Percentiles rank a stretch among this genome's conserved stretches.
phyloP scores from a whole-genome alignment of 2,888 invertebrate genomes.

The Sarcophaga subvicina region DNA sequence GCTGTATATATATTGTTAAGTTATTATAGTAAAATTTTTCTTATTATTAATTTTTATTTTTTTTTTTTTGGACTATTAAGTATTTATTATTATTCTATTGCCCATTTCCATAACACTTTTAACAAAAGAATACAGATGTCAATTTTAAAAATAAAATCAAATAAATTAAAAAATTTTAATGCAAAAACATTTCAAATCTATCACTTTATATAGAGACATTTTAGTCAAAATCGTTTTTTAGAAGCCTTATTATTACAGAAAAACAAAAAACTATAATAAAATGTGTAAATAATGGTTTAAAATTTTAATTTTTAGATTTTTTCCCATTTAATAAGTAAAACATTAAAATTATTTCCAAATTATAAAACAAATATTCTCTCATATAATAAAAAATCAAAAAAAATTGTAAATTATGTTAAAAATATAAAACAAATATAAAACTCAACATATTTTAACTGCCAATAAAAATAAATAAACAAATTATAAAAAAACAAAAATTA shows the following conservation, averaged over 20 bases:
- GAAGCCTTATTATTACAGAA: constrained; percentile 61
- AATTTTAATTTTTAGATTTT: constrained; percentile 20
- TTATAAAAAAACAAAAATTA: constrained; percentile 62
- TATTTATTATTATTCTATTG: no score
- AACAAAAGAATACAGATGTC: constrained; percentile 56
- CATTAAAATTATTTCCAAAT: constrained; percentile 10
- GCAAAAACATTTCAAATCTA: constrained; percentile 57
- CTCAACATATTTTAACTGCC: constrained; percentile 49
- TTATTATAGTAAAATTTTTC: background rate
- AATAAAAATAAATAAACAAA: constrained; percentile 45
- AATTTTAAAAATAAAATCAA: constrained; percentile 54
- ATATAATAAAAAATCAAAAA: constrained; percentile 4
- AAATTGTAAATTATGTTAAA: constrained; percentile 46
- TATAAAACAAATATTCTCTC: background rate
- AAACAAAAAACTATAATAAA: constrained; percentile 7
- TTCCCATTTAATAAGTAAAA: constrained; percentile 9
- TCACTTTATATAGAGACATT: constrained; percentile 51
- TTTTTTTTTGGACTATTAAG: background rate
- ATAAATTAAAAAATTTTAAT: constrained; percentile 41
- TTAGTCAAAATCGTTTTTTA: constrained; percentile 60
- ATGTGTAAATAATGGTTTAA: constrained; percentile 32
- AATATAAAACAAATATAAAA: constrained; percentile 38
- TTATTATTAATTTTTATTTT: background rate
- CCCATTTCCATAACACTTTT: constrained; percentile 7
- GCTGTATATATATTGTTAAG: background rate